Base-by-base conservation (phyloP, 1,140 invertebrate species). In the Brachionus koreanus region DNA sequence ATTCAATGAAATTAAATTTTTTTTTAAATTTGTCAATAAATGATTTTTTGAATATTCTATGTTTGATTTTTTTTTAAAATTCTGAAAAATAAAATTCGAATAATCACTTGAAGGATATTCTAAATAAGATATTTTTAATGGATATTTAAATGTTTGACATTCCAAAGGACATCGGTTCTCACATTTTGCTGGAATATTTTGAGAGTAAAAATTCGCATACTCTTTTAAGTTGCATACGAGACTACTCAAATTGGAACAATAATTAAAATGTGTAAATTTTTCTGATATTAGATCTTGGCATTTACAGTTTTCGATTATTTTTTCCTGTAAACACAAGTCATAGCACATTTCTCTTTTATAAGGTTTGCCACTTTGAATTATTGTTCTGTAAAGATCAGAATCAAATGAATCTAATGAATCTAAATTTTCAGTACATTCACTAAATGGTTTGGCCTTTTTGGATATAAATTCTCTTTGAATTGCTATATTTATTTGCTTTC, bases 311-410 rank as follows among this genome's bases (percentile, higher is more conserved):
- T 35, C 16, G 16, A 79, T 39, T 3, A 33, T 12, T 61, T 33
- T 57, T 65, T 79, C 76, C 7, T 79, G 76, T 61, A 33, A 37
- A 25, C 76, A 79, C 37, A 79, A 61, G 29, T 79, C 76, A 61
- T 33, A 79, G n/a, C 76, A 79, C n/a, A 33, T 29, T 33, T 57
- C 35, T 65, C 61, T 57, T 61, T 49, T 29, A 25, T 79, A 79
- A 6, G 46, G 35, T 39, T 37, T 57, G 13, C 69, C 42, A 74
- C 19, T 46, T 61, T 79, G 10, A n/a, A 33, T 33, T 29, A 65
- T 61, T 25, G 10, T 65, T 61, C 49, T 57, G 33, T 63, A 79
- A 16, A 42, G 35, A 16, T 52, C 43, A 29, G 75, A 77, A 42
- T 79, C 76, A 61, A 35, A 79, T 61, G 46, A 37, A 37, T 79